Percentiles rank a stretch among this genome's conserved stretches.
phyloP scores from a whole-genome alignment of 2,888 invertebrate genomes.

The Phorcus lineatus region DNA sequence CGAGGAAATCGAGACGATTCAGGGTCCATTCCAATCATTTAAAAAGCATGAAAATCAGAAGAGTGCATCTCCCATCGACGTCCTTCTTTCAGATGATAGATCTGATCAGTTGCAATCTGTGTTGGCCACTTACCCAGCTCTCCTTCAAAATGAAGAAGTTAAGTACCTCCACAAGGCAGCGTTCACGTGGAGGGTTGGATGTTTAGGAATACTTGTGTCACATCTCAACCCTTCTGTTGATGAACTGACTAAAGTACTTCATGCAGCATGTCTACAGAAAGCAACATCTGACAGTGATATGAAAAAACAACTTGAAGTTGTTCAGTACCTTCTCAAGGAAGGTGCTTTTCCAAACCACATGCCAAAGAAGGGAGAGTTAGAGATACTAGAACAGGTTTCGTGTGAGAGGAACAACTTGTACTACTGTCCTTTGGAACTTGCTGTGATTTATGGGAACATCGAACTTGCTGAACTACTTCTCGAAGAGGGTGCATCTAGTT shows the following conservation, averaged over 20 bases:
- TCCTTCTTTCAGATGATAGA: neutral
- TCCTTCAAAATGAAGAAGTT: neutral
- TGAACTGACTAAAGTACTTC: constrained; percentile 27
- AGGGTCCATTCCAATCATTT: neutral
- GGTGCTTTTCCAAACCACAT: constrained; percentile 40
- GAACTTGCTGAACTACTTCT: constrained; percentile 31
- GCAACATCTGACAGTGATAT: neutral
- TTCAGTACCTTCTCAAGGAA: constrained; percentile 29
- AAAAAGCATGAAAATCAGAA: neutral
- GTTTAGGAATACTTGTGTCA: constrained; percentile 10
- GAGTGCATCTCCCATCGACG: too few species aligned
- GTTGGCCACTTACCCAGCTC: constrained; percentile 12
- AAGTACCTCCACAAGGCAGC: constrained; percentile 26
- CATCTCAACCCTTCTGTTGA: neutral
- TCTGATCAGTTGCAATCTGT: constrained; percentile 18
- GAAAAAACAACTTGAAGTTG: constrained; percentile 9
- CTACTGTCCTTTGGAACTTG: constrained; percentile 36
- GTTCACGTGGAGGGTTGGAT: neutral
- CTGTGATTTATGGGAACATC: constrained; percentile 29
- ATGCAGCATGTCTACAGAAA: constrained; percentile 24
- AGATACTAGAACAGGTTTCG: neutral
- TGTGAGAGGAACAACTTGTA: constrained; percentile 22
- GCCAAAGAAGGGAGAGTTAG: constrained; percentile 13
- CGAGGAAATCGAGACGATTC: neutral
- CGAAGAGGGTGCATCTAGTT: constrained; percentile 29